Evolutionary conservation across 2,888 invertebrate genomes (phyloP), one percentile per base, ranked within the genome.

Genomic region (Ectropis crepuscularia): DNA sequence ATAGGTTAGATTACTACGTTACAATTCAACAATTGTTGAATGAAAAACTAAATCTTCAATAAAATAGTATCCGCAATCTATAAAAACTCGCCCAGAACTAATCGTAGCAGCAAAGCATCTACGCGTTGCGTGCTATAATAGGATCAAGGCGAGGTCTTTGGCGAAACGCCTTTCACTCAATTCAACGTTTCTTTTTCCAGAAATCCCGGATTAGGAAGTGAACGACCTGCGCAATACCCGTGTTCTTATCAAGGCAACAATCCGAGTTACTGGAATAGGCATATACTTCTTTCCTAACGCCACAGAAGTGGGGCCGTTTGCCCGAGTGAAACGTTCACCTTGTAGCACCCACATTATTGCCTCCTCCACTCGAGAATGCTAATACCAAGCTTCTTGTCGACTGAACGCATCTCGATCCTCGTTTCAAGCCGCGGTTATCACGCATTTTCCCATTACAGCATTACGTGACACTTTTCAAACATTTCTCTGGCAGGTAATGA

Each of bases 311-410:
- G 74, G 73, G 79, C 78, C 78, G 81, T 86, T 86, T 84, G 79
- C 82, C 81, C 77, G 75, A 85, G 81, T 81, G 78, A 81, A 85
- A 82, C 77, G 80, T 78, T 82, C 77, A 77, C 79, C 78, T 77
- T 85, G 78, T 84, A 82, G 85, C 80, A 80, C 85, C 83, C 81
- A 82, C 84, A 81, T 86, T 86, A 85, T 84, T 84, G 79, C 85
- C 78, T 76, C 74, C 76, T 76, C 79, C 73, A 74, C 79, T 72
- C 70, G 67, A 77, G 84, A 85, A 87, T 86, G 79, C 85, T 86
- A 86, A 87, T 85, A 77, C 71, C 38, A 71, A 78, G 76, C 80
- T 81, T 79, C 81, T 83, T 80, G 77, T 71, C 69, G 70, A 69
- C 75, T 71, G 74, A 73, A 78, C 80, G 76, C 75, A 78, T 80